Percentiles rank a stretch among this genome's conserved stretches.
Conservation (phyloP, 2,113 vertebrate genomes). For the Stictonetta naevosa region DNA sequence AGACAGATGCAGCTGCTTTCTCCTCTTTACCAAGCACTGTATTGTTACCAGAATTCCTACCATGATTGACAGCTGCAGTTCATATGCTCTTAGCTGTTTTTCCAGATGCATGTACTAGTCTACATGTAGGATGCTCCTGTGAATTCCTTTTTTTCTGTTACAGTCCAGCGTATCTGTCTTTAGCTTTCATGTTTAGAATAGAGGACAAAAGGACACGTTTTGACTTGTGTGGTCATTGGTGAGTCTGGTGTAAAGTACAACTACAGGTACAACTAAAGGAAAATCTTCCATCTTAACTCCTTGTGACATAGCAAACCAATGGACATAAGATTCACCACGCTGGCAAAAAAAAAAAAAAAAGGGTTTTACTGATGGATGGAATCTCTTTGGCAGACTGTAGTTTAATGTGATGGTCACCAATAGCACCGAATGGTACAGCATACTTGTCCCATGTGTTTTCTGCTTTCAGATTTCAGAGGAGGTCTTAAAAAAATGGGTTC, state of each 20-base stretch:
- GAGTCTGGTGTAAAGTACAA: not conserved
- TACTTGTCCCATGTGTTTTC: not conserved
- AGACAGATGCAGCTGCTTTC: not conserved
- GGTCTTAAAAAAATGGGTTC: slow-evolving; percentile 81
- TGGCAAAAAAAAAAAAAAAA: not conserved
- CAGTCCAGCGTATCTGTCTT: not conserved
- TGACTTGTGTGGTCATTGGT: not conserved
- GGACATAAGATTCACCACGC: not conserved
- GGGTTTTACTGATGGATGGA: not conserved
- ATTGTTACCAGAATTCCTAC: not conserved
- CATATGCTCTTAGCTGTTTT: not conserved
- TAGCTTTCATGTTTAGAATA: not conserved
- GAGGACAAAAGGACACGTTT: not conserved
- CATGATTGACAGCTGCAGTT: not conserved
- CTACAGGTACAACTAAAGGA: not conserved
- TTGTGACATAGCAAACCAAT: not conserved
- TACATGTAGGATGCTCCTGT: not conserved
- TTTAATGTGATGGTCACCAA: not conserved
- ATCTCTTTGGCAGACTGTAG: not conserved
- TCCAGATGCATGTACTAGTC: not conserved
- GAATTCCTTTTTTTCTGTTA: not conserved
- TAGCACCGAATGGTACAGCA: not conserved
- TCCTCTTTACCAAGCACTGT: not conserved
- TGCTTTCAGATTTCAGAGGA: slow-evolving; percentile 64
- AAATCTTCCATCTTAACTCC: not conserved